These are phyloP conservation scores for Lytechinus variegatus DNA, from an alignment of 35 echinoderm and acorn worm species.

Conservation along the genomic window DNA sequence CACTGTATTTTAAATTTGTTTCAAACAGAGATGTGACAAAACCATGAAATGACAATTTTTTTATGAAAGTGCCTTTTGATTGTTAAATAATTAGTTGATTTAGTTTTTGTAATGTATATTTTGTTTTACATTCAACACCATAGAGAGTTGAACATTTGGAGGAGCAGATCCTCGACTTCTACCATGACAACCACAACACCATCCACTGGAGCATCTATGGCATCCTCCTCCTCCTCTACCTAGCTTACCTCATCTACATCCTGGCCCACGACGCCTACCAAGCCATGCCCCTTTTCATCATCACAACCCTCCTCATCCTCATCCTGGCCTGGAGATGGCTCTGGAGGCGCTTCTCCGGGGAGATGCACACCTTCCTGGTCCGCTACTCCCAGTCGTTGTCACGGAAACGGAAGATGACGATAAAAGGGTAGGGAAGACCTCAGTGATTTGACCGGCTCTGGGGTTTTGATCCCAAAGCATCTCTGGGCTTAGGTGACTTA, in stretches of 20 bases:
- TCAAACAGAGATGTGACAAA: too few relatives aligned
- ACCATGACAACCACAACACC: constrained; percentile 27
- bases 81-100: too few relatives aligned
- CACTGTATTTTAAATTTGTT: too few relatives aligned
- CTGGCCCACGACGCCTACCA: constrained; percentile 36
- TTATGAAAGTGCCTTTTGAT: too few relatives aligned
- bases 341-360: not conserved
- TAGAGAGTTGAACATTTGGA: constrained; percentile 51
- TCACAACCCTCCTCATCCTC: constrained; percentile 43
- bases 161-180: constrained; percentile 21
- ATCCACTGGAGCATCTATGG: constrained; percentile 31
- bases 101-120: too few relatives aligned
- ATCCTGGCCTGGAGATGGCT: constrained; percentile 19
- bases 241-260: constrained; percentile 57
- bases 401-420: constrained; percentile 14
- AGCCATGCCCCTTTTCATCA: constrained; percentile 60
- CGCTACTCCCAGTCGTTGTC: not conserved
- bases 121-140: not conserved
- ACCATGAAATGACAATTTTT: too few relatives aligned
- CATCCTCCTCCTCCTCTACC: constrained; percentile 30
- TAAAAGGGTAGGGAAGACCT: constrained; percentile 40
- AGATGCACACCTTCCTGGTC: not conserved
- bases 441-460: not conserved
- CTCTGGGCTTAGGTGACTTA: not conserved
- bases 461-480: not conserved